Percentiles rank a stretch among this genome's conserved stretches.
phyloP scores from a whole-genome alignment of 1,140 invertebrate genomes.

The Heliothis virescens region DNA sequence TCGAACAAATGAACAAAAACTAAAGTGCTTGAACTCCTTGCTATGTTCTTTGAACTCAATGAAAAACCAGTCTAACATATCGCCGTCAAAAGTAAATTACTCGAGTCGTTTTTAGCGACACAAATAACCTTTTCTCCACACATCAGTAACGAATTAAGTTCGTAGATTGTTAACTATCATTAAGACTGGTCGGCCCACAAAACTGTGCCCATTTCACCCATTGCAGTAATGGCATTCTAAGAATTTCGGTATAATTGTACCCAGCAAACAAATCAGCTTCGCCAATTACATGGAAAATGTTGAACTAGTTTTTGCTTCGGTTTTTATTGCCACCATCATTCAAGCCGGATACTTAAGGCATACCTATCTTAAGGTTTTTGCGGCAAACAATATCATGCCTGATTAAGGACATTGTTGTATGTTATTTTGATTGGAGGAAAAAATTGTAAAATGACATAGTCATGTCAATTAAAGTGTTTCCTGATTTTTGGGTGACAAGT shows the following conservation, averaged over 20 bases:
- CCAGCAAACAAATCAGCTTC: not conserved
- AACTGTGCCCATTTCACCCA: not conserved
- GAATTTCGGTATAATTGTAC: not conserved
- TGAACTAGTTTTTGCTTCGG: not conserved
- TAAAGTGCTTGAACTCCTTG: no score
- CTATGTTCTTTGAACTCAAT: not conserved
- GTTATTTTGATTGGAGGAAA: not conserved
- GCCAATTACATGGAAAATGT: slow-evolving; percentile 19
- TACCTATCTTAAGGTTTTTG: slow-evolving; percentile 3
- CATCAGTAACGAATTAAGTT: slow-evolving; percentile 7
- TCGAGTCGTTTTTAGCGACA: not conserved
- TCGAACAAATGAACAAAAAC: no score
- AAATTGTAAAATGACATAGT: not conserved
- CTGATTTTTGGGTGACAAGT: not conserved
- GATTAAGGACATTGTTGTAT: slow-evolving; percentile 3
- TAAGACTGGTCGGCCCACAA: not conserved
- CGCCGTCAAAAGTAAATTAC: not conserved
- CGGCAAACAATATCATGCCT: slow-evolving; percentile 10
- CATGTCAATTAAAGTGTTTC: not conserved
- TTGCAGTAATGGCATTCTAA: not conserved
- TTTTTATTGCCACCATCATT: slow-evolving; percentile 4
- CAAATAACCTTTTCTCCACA: not conserved
- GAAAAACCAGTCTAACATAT: not conserved
- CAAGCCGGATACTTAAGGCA: not conserved
- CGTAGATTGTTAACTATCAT: not conserved